Conservation (phyloP, 2,113 vertebrate species). For the Apteryx mantelli region DNA sequence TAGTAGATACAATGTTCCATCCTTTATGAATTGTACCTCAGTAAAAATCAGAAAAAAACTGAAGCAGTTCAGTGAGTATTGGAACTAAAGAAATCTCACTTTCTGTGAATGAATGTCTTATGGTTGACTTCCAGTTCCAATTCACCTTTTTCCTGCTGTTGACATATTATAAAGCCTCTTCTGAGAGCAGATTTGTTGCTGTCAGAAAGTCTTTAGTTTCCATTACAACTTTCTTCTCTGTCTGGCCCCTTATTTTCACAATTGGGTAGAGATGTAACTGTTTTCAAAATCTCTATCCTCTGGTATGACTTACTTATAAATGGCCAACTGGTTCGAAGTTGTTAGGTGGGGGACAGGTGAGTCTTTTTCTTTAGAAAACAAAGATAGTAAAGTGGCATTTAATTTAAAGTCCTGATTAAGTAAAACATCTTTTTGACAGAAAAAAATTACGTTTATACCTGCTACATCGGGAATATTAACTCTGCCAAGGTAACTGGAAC, state of each 20-base stretch:
- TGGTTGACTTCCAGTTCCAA: not conserved
- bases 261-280: not conserved
- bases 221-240: not conserved
- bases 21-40: not conserved
- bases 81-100: not conserved
- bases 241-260: not conserved
- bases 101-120: not conserved
- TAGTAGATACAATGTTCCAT: not conserved
- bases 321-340: not conserved
- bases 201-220: not conserved
- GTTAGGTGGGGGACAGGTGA: not conserved
- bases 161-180: not conserved
- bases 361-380: not conserved
- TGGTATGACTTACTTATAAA: not conserved
- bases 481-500: not conserved
- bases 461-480: not conserved
- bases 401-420: not conserved
- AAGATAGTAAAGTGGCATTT: not conserved
- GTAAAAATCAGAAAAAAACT: not conserved
- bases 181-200: not conserved
- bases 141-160: not conserved
- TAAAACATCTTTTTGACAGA: not conserved
- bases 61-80: not conserved
- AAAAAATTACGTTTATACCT: not conserved
- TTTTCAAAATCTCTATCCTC: not conserved